phyloP scores from a whole-genome alignment of 2,113 vertebrate genomes.

The Aramus guarauna region DNA sequence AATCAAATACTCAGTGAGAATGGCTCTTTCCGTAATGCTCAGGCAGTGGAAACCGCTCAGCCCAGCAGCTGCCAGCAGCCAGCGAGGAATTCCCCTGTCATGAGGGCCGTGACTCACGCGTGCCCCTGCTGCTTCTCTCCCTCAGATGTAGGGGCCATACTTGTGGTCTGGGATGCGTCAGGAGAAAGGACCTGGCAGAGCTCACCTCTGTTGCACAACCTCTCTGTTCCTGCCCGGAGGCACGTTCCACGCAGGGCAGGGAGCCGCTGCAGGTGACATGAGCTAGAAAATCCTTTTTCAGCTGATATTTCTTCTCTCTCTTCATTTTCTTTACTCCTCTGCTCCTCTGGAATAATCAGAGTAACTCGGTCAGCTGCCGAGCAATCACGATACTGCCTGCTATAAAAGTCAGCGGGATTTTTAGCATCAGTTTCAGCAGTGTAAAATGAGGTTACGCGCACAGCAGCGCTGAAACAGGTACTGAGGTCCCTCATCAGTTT shows the following conservation, averaged over 20 bases:
- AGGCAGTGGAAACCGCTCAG: not conserved
- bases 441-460: not conserved
- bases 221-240: not conserved
- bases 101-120: slow-evolving; percentile 29
- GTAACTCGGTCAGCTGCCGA: not conserved
- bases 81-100: slow-evolving; percentile 58
- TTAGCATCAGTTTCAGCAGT: not conserved
- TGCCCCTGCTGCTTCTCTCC: slow-evolving; percentile 27
- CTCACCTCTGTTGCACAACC: not conserved
- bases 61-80: not conserved
- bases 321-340: not conserved
- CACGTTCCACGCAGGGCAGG: not conserved
- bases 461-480: not conserved
- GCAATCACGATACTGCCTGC: not conserved
- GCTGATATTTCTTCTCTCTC: not conserved
- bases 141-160: not conserved
- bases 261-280: not conserved
- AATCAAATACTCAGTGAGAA: not conserved
- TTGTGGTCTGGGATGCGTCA: slow-evolving; percentile 44
- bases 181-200: slow-evolving; percentile 19
- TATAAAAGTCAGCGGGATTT: not conserved
- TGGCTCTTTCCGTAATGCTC: not conserved
- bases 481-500: not conserved
- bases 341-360: not conserved
- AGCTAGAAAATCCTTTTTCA: not conserved